Conservation (phyloP, 2,113 vertebrate species). For the Phalacrocorax brasilianus region DNA sequence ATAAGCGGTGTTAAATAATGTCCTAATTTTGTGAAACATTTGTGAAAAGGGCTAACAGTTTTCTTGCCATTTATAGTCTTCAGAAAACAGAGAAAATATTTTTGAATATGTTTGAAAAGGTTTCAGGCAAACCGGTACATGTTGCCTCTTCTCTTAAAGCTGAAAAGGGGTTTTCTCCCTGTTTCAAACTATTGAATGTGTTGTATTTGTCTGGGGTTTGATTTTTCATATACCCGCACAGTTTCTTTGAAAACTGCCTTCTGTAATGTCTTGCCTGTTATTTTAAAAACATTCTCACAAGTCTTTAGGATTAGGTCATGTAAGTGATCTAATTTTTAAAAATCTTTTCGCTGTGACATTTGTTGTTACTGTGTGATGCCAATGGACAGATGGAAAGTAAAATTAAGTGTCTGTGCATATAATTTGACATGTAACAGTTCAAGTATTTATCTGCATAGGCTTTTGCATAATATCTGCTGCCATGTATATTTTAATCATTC, state of each 20-base stretch:
- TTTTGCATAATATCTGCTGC: neutral
- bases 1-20: neutral
- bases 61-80: neutral
- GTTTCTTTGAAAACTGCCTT: neutral
- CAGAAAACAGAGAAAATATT: neutral
- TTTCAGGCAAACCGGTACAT: rapidly evolving
- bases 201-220: neutral
- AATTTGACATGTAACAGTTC: neutral
- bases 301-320: neutral
- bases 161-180: neutral
- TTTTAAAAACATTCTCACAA: neutral
- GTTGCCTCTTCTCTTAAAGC: neutral
- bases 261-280: neutral
- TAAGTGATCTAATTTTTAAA: neutral
- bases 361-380: neutral
- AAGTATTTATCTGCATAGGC: neutral
- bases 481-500: neutral
- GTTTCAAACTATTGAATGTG: neutral
- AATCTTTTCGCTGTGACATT: neutral
- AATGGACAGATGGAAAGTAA: neutral
- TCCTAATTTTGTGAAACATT: neutral
- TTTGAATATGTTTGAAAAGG: neutral
- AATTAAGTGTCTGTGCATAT: neutral
- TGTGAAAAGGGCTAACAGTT: neutral
- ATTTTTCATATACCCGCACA: neutral